A percentile compares a stretch with the other conserved stretches of the same genome.
phyloP scores from a whole-genome alignment of 2,113 vertebrate genomes.

The Ia io region DNA sequence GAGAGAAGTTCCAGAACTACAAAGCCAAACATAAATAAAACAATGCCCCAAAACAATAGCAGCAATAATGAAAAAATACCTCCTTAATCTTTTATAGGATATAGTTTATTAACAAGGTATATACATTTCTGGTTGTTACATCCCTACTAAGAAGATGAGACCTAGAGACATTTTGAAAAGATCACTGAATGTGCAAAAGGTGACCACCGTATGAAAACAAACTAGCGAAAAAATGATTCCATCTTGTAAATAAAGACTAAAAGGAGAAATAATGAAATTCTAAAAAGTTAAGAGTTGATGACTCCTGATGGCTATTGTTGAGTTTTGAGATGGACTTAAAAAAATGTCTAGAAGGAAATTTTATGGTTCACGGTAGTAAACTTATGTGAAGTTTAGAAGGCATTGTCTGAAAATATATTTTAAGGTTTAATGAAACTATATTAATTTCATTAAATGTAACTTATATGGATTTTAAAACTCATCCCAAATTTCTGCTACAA shows the following conservation, averaged over 20 bases:
- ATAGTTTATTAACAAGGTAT: not conserved
- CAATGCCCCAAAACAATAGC: not conserved
- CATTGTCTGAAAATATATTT: not conserved
- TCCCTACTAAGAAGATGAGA: not conserved
- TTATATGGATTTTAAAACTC: not conserved
- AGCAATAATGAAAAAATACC: not conserved
- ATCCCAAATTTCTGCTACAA: not conserved
- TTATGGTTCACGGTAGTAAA: not conserved
- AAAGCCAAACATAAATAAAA: conserved; percentile 14
- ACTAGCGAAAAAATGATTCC: not conserved
- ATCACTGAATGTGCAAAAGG: not conserved
- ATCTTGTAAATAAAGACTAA: not conserved
- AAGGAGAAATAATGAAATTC: not conserved
- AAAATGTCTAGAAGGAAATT: not conserved
- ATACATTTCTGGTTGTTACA: not conserved
- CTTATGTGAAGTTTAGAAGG: not conserved
- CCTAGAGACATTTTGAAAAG: not conserved
- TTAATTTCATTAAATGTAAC: not conserved
- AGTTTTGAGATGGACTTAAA: not conserved
- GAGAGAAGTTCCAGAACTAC: not conserved
- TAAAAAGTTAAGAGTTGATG: not conserved
- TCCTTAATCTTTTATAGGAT: not conserved
- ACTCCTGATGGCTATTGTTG: not conserved
- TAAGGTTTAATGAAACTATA: not conserved
- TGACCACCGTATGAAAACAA: not conserved